These are phyloP conservation scores for Drosophila neotestacea DNA, from an alignment of 2,888 invertebrate species.

Conservation along the genomic window DNA sequence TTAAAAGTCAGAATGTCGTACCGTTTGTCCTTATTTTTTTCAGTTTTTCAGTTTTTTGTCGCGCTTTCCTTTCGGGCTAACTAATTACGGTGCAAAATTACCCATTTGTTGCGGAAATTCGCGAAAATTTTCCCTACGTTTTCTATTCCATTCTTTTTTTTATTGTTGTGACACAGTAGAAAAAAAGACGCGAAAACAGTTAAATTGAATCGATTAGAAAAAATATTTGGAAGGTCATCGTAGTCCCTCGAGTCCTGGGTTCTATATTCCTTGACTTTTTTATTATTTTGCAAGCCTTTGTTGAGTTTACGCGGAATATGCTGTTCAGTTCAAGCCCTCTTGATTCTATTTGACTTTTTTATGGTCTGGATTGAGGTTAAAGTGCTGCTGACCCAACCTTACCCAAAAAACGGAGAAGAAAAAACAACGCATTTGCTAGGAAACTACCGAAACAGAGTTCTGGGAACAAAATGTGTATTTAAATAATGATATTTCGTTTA, in stretches of 20 bases:
- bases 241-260: slow-evolving; percentile 25
- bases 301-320: slow-evolving; percentile 55
- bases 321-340: slow-evolving; percentile 6
- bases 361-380: slow-evolving; percentile 28
- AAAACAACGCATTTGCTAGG: slow-evolving; percentile 6
- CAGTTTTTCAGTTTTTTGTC: slow-evolving; percentile 41
- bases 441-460: slow-evolving; percentile 32
- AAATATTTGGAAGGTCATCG: slow-evolving; percentile 40
- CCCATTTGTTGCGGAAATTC: slow-evolving; percentile 76
- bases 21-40: slow-evolving; percentile 65
- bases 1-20: slow-evolving; percentile 70
- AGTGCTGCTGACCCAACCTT: slow-evolving; percentile 24
- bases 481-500: neutral
- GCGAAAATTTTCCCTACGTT: slow-evolving; percentile 56
- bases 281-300: slow-evolving; percentile 69
- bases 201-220: slow-evolving; percentile 80
- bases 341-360: slow-evolving; percentile 42
- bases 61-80: slow-evolving; percentile 67
- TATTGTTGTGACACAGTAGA: slow-evolving; percentile 29
- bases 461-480: slow-evolving; percentile 13
- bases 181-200: slow-evolving; percentile 56
- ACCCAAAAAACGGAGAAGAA: neutral
- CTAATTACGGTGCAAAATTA: slow-evolving; percentile 74
- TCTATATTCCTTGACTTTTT: slow-evolving; percentile 69
- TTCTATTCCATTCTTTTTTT: slow-evolving; percentile 42